Conservation (phyloP, 2,797 vertebrate genomes). For the Poeciliopsis gracilis region DNA sequence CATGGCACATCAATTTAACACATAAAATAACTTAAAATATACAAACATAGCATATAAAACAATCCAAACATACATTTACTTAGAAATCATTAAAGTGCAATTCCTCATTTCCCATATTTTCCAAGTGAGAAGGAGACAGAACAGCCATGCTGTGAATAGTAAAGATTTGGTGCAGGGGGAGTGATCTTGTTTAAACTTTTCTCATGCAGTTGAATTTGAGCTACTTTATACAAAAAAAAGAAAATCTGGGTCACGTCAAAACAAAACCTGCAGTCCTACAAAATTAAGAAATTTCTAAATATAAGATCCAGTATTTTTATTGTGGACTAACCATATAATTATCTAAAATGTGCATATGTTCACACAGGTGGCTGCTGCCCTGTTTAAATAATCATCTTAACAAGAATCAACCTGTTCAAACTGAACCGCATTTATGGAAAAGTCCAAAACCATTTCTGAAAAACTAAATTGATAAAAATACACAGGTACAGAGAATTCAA, state of each 20-base stretch:
- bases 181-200: slow-evolving; percentile 5
- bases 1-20: slow-evolving; percentile 61
- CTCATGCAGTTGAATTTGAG: slow-evolving; percentile 57
- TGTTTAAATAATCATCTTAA: slow-evolving; percentile 30
- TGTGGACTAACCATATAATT: slow-evolving; percentile 17
- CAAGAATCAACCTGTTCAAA: slow-evolving; percentile 29
- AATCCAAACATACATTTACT: slow-evolving; percentile 40
- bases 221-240: slow-evolving; percentile 39
- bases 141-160: slow-evolving; percentile 43
- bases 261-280: slow-evolving; percentile 13
- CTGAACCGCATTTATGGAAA: neutral
- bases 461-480: slow-evolving; percentile 20
- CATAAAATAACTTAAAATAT: slow-evolving; percentile 54
- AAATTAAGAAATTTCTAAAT: slow-evolving; percentile 13
- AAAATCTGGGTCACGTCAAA: slow-evolving; percentile 1
- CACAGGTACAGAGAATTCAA: slow-evolving; percentile 13
- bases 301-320: neutral
- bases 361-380: slow-evolving; percentile 2
- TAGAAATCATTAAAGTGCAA: slow-evolving; percentile 77
- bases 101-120: slow-evolving; percentile 37
- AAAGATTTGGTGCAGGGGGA: neutral
- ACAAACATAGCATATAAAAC: slow-evolving; percentile 41
- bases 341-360: slow-evolving; percentile 44
- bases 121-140: slow-evolving; percentile 32
- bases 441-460: slow-evolving; percentile 6